A percentile compares a stretch with the other conserved stretches of the same genome.
Conservation (phyloP, 2,888 invertebrate species). For the Octonoba sinensis region DNA sequence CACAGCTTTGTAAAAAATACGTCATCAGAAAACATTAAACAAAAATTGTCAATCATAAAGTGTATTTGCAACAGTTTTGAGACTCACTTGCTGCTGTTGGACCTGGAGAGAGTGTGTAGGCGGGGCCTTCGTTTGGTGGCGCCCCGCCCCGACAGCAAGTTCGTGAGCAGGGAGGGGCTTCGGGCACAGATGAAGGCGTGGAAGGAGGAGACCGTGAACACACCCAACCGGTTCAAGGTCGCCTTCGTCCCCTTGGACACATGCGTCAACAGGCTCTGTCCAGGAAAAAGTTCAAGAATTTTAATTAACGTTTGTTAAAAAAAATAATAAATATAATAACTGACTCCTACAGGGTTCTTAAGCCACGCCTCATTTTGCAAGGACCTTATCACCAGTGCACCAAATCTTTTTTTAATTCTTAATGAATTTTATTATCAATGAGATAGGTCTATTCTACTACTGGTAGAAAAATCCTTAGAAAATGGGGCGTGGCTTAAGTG, state of each 20-base stretch:
- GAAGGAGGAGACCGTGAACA: constrained; percentile 97
- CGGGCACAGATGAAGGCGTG: constrained; percentile 97
- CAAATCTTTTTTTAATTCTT: too few species aligned
- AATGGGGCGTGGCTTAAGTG: too few species aligned
- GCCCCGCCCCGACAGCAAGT: constrained; percentile 88
- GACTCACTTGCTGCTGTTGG: constrained; percentile 71
- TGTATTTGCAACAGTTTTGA: background rate
- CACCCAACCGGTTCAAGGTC: constrained; percentile 93
- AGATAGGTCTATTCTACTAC: too few species aligned
- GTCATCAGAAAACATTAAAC: too few species aligned
- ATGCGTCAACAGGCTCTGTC: constrained; percentile 92
- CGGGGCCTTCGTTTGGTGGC: constrained; percentile 93
- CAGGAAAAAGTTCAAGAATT: constrained; percentile 69
- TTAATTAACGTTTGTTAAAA: background rate
- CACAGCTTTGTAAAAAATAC: too few species aligned
- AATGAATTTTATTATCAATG: too few species aligned
- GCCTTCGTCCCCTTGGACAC: constrained; percentile 95
- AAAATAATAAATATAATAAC: constrained; percentile 3
- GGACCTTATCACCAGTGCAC: too few species aligned
- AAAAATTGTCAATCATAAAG: too few species aligned
- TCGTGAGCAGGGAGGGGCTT: constrained; percentile 91
- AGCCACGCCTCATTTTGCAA: too few species aligned
- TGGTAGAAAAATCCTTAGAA: too few species aligned
- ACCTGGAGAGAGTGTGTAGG: constrained; percentile 81
- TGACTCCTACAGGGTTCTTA: too few species aligned